Conservation (phyloP, 2,113 vertebrate genomes). For the Phoxinus phoxinus region DNA sequence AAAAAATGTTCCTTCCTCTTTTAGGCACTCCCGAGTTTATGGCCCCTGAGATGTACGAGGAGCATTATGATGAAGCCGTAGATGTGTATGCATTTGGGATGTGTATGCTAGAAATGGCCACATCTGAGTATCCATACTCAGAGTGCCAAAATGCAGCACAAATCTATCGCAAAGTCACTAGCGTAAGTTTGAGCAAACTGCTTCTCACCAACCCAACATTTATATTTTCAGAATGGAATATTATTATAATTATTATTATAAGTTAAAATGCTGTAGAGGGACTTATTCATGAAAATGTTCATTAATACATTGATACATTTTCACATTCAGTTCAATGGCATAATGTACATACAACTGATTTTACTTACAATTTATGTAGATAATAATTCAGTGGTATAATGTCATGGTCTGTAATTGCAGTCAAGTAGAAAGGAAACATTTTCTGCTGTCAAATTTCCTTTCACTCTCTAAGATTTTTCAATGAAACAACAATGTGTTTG, state of each 20-base stretch:
- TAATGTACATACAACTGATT: neutral
- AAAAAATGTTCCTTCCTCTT: neutral
- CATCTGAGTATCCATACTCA: constrained; percentile 97
- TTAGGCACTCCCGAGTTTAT: constrained; percentile 97
- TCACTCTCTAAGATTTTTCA: neutral
- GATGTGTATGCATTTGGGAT: constrained; percentile 98
- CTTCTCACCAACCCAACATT: neutral
- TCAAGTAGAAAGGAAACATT: neutral
- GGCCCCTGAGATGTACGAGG: constrained; percentile 99
- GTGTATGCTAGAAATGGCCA: constrained; percentile 99
- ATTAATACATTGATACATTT: neutral
- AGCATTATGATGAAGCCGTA: constrained; percentile 94
- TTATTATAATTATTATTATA: no score
- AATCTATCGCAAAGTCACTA: constrained; percentile 99
- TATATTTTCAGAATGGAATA: neutral
- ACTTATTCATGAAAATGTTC: neutral
- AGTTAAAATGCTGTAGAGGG: neutral
- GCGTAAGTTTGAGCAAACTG: constrained; percentile 80
- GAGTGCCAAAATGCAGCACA: constrained; percentile 99
- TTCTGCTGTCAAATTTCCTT: neutral
- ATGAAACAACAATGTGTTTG: neutral
- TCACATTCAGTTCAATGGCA: neutral
- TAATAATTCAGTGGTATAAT: neutral
- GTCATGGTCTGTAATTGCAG: neutral
- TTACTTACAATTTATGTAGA: neutral